Conservation (phyloP, 2,888 invertebrate species). For the Hanleya hanleyi region DNA sequence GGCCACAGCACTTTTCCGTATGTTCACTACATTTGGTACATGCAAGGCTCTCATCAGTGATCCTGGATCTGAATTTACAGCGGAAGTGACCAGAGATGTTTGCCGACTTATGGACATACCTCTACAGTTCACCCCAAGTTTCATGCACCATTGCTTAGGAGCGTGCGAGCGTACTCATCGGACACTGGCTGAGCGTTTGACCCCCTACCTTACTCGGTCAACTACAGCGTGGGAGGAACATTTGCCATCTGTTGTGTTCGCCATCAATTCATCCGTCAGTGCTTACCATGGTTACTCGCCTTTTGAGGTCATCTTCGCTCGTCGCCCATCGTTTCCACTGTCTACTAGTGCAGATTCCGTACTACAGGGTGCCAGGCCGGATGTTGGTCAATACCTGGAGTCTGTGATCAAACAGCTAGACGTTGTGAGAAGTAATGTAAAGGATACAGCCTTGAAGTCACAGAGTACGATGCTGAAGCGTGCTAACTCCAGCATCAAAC, state of each 20-base stretch:
- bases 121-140: not conserved
- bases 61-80: conserved; percentile 11
- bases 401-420: not conserved
- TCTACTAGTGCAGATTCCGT: not conserved
- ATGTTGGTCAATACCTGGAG: not conserved
- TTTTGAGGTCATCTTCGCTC: conserved; percentile 16
- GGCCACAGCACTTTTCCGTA: not conserved
- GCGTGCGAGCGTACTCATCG: not conserved
- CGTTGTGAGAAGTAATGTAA: not conserved
- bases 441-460: not conserved
- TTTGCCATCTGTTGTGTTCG: conserved; percentile 1
- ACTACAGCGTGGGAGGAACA: not conserved
- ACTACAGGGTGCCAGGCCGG: not conserved
- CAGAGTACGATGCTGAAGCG: conserved; percentile 13
- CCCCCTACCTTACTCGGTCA: not conserved
- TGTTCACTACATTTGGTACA: not conserved
- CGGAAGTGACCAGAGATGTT: not conserved
- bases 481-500: conserved; percentile 12
- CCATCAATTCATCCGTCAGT: not conserved
- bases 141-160: conserved; percentile 8
- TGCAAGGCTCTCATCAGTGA: not conserved
- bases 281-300: conserved; percentile 1
- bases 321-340: not conserved
- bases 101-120: not conserved
- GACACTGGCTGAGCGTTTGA: not conserved